phyloP scores from a whole-genome alignment of 1,140 invertebrate genomes.

The Neodiprion pinetum region DNA sequence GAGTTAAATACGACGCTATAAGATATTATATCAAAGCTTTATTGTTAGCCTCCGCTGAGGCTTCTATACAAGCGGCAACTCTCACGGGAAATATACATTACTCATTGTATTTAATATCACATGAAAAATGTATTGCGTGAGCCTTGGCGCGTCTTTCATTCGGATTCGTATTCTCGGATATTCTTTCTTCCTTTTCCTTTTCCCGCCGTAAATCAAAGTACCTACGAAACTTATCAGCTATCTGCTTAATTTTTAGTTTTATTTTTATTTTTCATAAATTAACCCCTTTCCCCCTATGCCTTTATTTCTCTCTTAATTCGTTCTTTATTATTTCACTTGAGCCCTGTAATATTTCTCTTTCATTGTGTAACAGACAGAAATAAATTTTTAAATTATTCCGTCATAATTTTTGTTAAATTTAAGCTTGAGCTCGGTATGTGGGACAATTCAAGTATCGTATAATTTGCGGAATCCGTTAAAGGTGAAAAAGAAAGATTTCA shows the following conservation, averaged over 20 bases:
- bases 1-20: conserved; percentile 48
- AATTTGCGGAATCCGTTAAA: too few relatives aligned
- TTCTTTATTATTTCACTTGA: too few relatives aligned
- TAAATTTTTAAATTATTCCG: too few relatives aligned
- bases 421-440: too few relatives aligned
- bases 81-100: conserved; percentile 48
- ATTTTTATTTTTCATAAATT: too few relatives aligned
- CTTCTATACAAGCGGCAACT: conserved; percentile 37
- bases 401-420: too few relatives aligned
- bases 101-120: conserved; percentile 17
- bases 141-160: conserved; percentile 31
- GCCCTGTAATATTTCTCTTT: too few relatives aligned
- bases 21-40: conserved; percentile 48
- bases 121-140: conserved; percentile 10
- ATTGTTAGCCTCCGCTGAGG: conserved; percentile 47
- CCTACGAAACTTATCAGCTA: neutral
- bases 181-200: neutral
- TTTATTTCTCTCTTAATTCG: too few relatives aligned
- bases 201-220: conserved; percentile 4
- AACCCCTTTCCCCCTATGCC: too few relatives aligned
- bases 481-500: too few relatives aligned
- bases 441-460: too few relatives aligned
- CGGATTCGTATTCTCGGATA: neutral
- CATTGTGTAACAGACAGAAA: too few relatives aligned
- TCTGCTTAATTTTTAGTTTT: neutral